Base-by-base conservation (phyloP, 2,888 invertebrate genomes). In the Ophioninae sp. region DNA sequence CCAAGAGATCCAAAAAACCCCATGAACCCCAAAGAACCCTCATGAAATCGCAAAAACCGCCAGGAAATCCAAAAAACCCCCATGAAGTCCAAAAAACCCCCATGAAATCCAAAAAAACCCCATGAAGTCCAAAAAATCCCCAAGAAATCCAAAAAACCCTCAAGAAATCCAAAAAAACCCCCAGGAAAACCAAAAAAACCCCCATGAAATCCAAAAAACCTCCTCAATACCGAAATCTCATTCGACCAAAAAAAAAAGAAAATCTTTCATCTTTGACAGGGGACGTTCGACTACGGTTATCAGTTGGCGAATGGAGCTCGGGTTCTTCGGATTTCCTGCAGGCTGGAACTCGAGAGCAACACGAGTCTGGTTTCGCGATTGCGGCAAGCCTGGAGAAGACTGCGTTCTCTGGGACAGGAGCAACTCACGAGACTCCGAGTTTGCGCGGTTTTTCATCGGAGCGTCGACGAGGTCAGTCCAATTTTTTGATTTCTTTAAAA, bases 261-360 rank as follows among this genome's bases (percentile, higher is more conserved):
- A 81, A 77, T 51, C 51, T 17, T 51, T 51, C 5, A 51, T 6
- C 51, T 17, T 17, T 0, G 17, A 13, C 91, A 97, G 97, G 96
- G 96, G 73, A 96, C 97, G 22, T 97, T 95, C 92, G 96, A 97
- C 87, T 97, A 97, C 89, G 97, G 97, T 20, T 96, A 95, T 88
- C 96, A 97, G 93, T 93, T 97, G 84, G 93, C 97, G 71, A 95
- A 96, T 88, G 97, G 97, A 5, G 96, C 97, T 1, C 93, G 96
- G 74, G 95, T 96, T 17, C 91, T 97, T 82, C 94, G 97, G 68
- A 94, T 96, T 84, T 96, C 96, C 41, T 95, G 97, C 91, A 95
- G 96, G 90, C 93, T 96, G 86, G 93, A 94, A 30, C 90, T 94
- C 76, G 94, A 94, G 65, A 94, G 94, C 30, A 95, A 96, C 88